A percentile compares a stretch with the other conserved stretches of the same genome.
Conservation (phyloP, 2,797 vertebrate genomes). For the Eutrigla gurnardus region DNA sequence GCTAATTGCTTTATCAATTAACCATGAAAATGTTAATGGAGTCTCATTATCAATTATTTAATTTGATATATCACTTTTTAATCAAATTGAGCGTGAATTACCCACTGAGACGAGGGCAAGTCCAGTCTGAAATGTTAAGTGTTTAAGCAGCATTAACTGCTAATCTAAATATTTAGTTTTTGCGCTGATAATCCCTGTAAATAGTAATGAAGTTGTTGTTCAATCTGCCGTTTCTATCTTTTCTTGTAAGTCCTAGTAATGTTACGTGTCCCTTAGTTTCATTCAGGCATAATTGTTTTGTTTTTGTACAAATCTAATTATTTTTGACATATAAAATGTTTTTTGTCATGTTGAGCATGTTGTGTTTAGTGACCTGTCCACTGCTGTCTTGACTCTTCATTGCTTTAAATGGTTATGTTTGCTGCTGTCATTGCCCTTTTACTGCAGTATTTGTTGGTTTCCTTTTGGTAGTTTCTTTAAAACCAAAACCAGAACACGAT, state of each 20-base stretch:
- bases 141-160: conserved; percentile 13
- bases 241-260: background rate
- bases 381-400: background rate
- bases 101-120: conserved; percentile 29
- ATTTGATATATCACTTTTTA: conserved; percentile 59
- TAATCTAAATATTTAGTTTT: conserved; percentile 5
- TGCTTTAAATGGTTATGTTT: background rate
- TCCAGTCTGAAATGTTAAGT: conserved; percentile 12
- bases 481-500: background rate
- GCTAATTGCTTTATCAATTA: conserved; percentile 76
- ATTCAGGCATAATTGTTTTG: background rate
- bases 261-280: background rate
- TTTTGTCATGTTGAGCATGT: conserved; percentile 1
- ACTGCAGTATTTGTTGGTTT: background rate
- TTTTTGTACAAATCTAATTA: background rate
- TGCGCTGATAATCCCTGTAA: background rate
- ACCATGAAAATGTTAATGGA: conserved; percentile 65
- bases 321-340: background rate
- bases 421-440: background rate
- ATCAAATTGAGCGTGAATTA: conserved; percentile 37
- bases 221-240: background rate
- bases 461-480: background rate
- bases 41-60: conserved; percentile 65
- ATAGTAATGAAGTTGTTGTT: background rate
- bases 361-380: background rate